Evolutionary conservation across 2,113 vertebrate species (phyloP).

Genomic region (Eidolon helvum): DNA sequence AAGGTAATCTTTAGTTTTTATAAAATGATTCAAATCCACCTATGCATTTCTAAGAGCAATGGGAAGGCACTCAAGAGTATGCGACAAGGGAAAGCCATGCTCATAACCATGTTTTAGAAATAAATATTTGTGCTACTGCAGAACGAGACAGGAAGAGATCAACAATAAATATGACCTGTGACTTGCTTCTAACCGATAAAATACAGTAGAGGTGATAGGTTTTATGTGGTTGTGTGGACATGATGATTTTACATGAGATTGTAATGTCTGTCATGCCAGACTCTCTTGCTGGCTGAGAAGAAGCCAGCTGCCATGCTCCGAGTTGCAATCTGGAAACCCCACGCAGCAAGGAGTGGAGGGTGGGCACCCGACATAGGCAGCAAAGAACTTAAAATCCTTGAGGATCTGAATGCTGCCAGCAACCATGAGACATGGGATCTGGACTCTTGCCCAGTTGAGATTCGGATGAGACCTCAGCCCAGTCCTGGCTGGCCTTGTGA

Average conservation of each 20-base stretch:
- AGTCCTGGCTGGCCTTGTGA: background rate
- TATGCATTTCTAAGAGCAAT: background rate
- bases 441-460: fast-evolving
- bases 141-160: background rate
- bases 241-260: background rate
- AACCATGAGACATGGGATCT: background rate
- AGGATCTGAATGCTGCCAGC: background rate
- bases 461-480: background rate
- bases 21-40: background rate
- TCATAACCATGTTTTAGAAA: background rate
- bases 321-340: background rate
- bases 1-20: background rate
- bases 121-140: background rate
- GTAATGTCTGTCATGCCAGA: background rate
- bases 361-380: fast-evolving
- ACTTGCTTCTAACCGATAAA: background rate
- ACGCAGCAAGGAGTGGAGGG: background rate
- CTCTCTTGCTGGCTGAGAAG: background rate
- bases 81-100: too few species aligned
- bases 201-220: background rate
- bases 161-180: background rate
- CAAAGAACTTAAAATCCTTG: background rate
- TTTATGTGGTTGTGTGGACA: background rate
- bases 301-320: background rate
- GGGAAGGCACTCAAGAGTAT: background rate